A percentile compares a stretch with the other conserved stretches of the same genome.
These are phyloP conservation scores for Crocidura indochinensis DNA, from an alignment of 2,797 vertebrate genomes.

Conservation along the genomic window DNA sequence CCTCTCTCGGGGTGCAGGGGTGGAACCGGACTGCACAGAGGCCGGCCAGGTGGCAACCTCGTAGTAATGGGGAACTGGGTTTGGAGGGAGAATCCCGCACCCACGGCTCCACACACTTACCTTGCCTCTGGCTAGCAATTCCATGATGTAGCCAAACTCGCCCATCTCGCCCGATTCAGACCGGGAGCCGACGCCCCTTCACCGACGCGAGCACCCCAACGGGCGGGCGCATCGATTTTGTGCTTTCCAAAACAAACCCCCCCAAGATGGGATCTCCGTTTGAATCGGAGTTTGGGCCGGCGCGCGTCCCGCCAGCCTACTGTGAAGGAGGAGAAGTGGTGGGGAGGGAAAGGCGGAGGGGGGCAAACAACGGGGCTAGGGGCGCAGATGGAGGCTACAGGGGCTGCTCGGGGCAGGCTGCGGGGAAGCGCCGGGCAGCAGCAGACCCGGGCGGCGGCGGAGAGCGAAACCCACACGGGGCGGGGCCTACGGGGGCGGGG, in stretches of 20 bases:
- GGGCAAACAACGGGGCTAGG: background rate
- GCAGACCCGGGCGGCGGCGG: background rate
- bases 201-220: background rate
- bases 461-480: no score
- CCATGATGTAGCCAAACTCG: conserved; percentile 95
- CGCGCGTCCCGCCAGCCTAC: background rate
- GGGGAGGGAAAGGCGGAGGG: background rate
- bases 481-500: no score
- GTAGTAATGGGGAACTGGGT: background rate
- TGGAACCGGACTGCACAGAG: background rate
- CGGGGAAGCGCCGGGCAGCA: background rate
- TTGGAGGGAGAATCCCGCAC: background rate
- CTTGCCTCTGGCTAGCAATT: conserved; percentile 94
- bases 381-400: background rate
- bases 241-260: background rate
- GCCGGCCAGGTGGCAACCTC: background rate
- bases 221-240: background rate
- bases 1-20: background rate
- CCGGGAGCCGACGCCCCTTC: conserved; percentile 86
- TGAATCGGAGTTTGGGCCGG: conserved; percentile 36
- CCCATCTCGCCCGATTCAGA: conserved; percentile 91
- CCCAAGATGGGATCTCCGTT: background rate
- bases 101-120: conserved; percentile 88
- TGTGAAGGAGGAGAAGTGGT: background rate
- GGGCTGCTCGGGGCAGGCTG: conserved; percentile 37